phyloP scores from a whole-genome alignment of 1,140 invertebrate genomes.

The Plectrocnemia conspersa region DNA sequence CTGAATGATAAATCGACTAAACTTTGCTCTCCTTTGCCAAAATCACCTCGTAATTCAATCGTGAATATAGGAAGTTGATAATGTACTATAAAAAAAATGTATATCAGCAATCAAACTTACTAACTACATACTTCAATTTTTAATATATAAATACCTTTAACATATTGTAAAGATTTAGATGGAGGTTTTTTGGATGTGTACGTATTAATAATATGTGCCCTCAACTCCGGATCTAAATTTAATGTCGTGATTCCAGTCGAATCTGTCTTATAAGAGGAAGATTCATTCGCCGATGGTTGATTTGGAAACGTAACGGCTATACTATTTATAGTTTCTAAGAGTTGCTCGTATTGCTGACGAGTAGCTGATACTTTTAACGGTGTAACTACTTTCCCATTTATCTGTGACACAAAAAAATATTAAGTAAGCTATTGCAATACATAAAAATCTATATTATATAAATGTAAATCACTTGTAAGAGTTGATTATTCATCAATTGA shows the following conservation, averaged over 20 bases:
- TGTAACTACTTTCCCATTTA: constrained; percentile 76
- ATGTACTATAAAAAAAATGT: constrained; percentile 47
- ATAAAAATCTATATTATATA: neutral
- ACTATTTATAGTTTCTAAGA: constrained; percentile 69
- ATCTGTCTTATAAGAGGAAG: constrained; percentile 37
- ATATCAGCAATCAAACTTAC: neutral
- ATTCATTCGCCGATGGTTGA: constrained; percentile 12
- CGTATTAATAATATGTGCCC: constrained; percentile 47
- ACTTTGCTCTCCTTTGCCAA: constrained; percentile 60
- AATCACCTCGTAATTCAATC: constrained; percentile 65
- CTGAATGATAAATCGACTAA: constrained; percentile 77
- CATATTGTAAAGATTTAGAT: constrained; percentile 22
- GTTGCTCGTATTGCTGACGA: constrained; percentile 82
- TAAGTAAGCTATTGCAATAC: neutral
- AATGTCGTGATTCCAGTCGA: constrained; percentile 49
- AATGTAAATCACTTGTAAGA: neutral
- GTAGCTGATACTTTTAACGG: constrained; percentile 79
- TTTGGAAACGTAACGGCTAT: constrained; percentile 28
- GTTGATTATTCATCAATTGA: neutral
- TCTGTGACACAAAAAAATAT: constrained; percentile 44
- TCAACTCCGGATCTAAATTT: constrained; percentile 56
- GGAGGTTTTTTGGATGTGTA: constrained; percentile 13
- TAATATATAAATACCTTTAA: constrained; percentile 26
- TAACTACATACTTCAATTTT: neutral
- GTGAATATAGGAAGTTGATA: constrained; percentile 70